Evolutionary conservation across 2,113 vertebrate genomes (phyloP), one percentile per base, ranked within the genome.

Genomic region (Casuarius casuarius): DNA sequence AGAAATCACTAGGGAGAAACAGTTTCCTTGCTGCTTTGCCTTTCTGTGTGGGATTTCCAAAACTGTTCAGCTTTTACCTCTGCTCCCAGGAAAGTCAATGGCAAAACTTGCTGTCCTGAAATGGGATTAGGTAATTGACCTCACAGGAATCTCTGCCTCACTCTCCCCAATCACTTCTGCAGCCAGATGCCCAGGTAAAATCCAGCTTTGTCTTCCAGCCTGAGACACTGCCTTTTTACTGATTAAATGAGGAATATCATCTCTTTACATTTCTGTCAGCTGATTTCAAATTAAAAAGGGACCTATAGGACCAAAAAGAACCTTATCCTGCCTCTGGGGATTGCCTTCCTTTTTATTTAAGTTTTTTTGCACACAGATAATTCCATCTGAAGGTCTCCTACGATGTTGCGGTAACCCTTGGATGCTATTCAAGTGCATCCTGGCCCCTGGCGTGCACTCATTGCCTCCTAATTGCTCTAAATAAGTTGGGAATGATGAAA

Each of bases 401-500:
- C 1, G 82, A 86, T 87, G 44, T 76, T 92, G 87, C 0, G 19
- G 95, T 97, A 97, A 95, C 95, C 97, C 97, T 96, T 96, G 91
- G 97, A 97, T 90, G 95, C 79, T 54, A 51, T 95, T 97, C 96
- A 97, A 96, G 91, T 93, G 95, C 93, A 92, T 92, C 91, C 76
- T 95, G 91, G 94, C 93, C 93, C 92, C 89, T 2, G 28, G 91
- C 3, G 35, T 86, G 91, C 65, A 76, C 91, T 97, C 78, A 92
- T 95, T 95, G 96, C 94, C 65, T 97, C 91, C 61, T 97, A 97
- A 97, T 97, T 97, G 97, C 82, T 95, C 87, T 94, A 97, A 97
- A 95, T 96, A 97, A 97, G 95, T 95, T 97, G 91, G 93, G 91
- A 96, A 95, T 96, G 92, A 96, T 96, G 94, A 97, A 95, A 97